Conservation (phyloP, 2,113 vertebrate genomes). For the Colaptes auratus region DNA sequence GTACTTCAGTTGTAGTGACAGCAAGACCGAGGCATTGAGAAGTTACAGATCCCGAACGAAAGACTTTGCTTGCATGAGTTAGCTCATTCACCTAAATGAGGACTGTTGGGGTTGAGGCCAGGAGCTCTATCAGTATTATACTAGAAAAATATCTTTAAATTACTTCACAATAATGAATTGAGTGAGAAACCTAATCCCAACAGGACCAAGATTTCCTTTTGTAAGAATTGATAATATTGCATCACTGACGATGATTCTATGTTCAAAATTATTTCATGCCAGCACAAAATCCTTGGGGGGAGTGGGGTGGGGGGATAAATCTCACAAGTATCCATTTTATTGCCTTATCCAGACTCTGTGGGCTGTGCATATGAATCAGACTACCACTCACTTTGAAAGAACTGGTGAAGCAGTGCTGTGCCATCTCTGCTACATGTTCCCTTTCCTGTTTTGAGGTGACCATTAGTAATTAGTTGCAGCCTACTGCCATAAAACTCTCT, state of each 20-base stretch:
- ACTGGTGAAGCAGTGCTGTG: background rate
- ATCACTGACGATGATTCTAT: slow-evolving; percentile 61
- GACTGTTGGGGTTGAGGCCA: background rate
- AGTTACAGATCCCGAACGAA: background rate
- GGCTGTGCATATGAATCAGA: background rate
- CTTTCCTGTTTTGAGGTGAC: background rate
- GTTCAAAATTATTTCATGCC: slow-evolving; percentile 58
- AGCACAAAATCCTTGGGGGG: slow-evolving; percentile 28
- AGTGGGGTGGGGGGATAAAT: background rate
- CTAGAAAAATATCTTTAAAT: slow-evolving; percentile 53
- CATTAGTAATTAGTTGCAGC: background rate
- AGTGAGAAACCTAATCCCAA: slow-evolving; percentile 26
- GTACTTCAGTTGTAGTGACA: background rate
- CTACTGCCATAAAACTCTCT: background rate
- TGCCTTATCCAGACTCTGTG: slow-evolving; percentile 2
- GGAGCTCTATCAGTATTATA: background rate
- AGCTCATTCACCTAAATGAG: background rate
- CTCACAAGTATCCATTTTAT: slow-evolving; percentile 51
- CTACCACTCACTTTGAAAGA: background rate
- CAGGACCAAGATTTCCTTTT: slow-evolving; percentile 41
- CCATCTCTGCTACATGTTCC: background rate
- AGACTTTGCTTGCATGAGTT: background rate
- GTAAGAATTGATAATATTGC: slow-evolving; percentile 53
- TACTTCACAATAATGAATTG: slow-evolving; percentile 34
- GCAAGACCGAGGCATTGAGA: background rate